Evolutionary conservation across 1,140 invertebrate species (phyloP), one percentile per base, ranked within the genome.

Genomic region (Schlechtendalia chinensis): DNA sequence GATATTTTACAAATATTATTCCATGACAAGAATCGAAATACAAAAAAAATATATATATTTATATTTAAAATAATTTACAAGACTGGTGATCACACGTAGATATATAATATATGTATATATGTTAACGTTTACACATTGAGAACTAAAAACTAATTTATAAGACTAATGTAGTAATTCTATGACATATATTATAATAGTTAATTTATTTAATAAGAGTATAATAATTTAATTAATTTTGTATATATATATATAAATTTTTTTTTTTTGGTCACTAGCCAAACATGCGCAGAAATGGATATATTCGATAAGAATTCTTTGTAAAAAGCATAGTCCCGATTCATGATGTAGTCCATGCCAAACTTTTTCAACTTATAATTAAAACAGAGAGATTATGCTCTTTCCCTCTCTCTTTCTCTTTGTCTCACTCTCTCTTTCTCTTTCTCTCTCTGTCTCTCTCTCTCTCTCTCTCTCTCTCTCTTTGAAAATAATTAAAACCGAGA

Each of bases 291-390:
- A 77, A 58, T n/a, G 27, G 56, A 77, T 77, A 39, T 39, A 77
- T 11, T 59, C 29, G 74, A 77, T 77, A 77, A 56, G 32, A 77
- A 77, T 32, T 58, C 16, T 27, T 54, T 59, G 32, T 16, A 12
- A 45, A 50, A 69, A 11, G 8, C 19, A 24, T 10, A 50, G 2
- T 24, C 32, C 29, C n/a, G 29, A 58, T 58, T 77, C 24, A 29
- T 39, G 74, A 77, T 47, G n/a, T 27, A 59, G 32, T 19, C 12
- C 27, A 39, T 59, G 72, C 74, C 74, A 77, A 77, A 77, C 74
- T 77, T 77, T 74, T 59, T 77, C 19, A 77, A 77, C 74, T 77
- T 59, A 77, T 77, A 77, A 77, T 77, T 77, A 77, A 77, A 77
- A 77, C 74, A 17, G 32, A 58, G 74, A 58, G 74, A 77, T 77